Percentiles rank a stretch among this genome's conserved stretches.
These are phyloP conservation scores for Trichomalopsis sarcophagae DNA, from an alignment of 1,140 invertebrate genomes.

Conservation along the genomic window DNA sequence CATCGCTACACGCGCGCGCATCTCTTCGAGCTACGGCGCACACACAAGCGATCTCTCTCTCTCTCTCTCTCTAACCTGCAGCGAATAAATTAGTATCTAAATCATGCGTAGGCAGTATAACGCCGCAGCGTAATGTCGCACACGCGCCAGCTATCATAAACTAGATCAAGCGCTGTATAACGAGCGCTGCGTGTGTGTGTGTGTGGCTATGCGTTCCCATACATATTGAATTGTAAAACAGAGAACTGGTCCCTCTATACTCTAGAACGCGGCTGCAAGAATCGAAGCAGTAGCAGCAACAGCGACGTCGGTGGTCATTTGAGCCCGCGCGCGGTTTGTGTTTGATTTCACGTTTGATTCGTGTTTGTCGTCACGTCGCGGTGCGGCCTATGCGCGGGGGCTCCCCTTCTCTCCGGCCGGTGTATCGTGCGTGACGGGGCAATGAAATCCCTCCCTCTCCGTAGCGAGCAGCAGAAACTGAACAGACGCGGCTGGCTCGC, in stretches of 20 bases:
- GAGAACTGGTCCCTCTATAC: not conserved
- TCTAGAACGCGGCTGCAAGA: not conserved
- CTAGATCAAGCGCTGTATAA: not conserved
- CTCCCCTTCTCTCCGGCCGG: not conserved
- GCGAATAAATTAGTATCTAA: slow-evolving; percentile 44
- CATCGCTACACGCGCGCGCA: not conserved
- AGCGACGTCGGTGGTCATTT: not conserved
- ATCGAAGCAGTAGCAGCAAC: not conserved
- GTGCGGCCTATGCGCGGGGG: not conserved
- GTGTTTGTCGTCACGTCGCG: slow-evolving; percentile 34
- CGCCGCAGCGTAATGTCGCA: not conserved
- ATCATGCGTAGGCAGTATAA: slow-evolving; percentile 20
- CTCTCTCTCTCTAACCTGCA: not conserved
- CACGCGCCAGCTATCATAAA: not conserved
- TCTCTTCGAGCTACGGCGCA: not conserved
- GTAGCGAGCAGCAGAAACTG: not conserved
- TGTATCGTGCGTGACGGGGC: slow-evolving; percentile 20
- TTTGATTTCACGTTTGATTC: slow-evolving; percentile 32
- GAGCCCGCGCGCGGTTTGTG: slow-evolving; percentile 1
- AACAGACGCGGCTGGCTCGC: not conserved
- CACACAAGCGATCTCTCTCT: no score
- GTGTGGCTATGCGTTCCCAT: no score
- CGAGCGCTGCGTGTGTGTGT: not conserved
- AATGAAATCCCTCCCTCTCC: slow-evolving; percentile 15
- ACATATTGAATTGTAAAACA: slow-evolving; percentile 37